phyloP scores from a whole-genome alignment of 2,888 invertebrate genomes.

The Apodemia duryi region DNA sequence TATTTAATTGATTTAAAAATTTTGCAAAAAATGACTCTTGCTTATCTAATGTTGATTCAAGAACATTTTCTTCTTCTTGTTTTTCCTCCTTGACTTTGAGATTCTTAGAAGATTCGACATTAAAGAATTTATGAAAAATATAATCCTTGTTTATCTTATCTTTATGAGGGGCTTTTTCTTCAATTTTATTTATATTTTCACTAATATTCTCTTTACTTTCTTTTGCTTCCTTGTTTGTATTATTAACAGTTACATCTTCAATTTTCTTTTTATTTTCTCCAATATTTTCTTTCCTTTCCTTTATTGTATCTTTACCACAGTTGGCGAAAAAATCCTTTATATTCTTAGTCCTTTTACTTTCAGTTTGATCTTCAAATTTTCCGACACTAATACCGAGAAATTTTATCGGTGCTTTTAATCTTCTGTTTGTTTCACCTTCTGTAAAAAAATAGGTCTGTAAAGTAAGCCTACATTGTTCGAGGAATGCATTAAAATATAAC shows the following conservation, averaged over 20 bases:
- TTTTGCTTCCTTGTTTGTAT: slow-evolving; percentile 32
- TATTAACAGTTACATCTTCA: neutral
- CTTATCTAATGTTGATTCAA: slow-evolving; percentile 50
- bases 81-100: slow-evolving; percentile 20
- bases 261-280: slow-evolving; percentile 15
- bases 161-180: neutral
- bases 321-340: slow-evolving; percentile 79
- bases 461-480: neutral
- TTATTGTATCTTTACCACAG: neutral
- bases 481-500: too few species aligned
- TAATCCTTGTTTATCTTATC: slow-evolving; percentile 1
- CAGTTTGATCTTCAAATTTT: slow-evolving; percentile 83
- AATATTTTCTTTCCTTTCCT: slow-evolving; percentile 24
- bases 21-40: slow-evolving; percentile 73
- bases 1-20: slow-evolving; percentile 44
- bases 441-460: slow-evolving; percentile 34
- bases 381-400: slow-evolving; percentile 88
- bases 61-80: slow-evolving; percentile 17
- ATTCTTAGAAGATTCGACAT: slow-evolving; percentile 14
- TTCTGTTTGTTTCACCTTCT: slow-evolving; percentile 58
- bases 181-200: slow-evolving; percentile 13
- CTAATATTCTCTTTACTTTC: slow-evolving; percentile 19
- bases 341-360: slow-evolving; percentile 73
- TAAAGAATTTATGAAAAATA: slow-evolving; percentile 10
- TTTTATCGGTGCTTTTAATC: slow-evolving; percentile 77